Evolutionary conservation across 2,797 vertebrate genomes (phyloP), one percentile per base, ranked within the genome.

Genomic region (Cirrhinus mrigala): DNA sequence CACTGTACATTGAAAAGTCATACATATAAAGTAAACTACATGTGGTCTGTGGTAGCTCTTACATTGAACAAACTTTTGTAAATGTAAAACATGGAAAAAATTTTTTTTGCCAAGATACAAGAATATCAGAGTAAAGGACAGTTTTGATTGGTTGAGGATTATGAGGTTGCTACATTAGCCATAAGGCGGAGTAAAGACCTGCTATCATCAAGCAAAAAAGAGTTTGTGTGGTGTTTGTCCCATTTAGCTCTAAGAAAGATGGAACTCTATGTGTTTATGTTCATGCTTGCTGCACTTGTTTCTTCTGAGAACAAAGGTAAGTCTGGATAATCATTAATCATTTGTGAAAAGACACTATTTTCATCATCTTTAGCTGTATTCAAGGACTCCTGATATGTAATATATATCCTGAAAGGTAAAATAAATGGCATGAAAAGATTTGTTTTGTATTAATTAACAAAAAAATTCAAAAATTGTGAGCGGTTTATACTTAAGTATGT

Each of bases 121-220:
- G 6, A 62, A 40, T 44, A 62, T 79, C 76, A 60, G 22, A 6
- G 0, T 2, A 1, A 18, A 6, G 18, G 3, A 60, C 0, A 3
- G 4, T 60, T 79, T 64, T 60, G 76, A 79, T 79, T 79, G 76
- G 76, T 27, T 62, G 6, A 40, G 14, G 40, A 24, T 60, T 18
- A 40, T 76, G 50, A 76, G 18, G 1, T 14, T 27, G 15, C 20
- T 8, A 24, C 24, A 24, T 54, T 12, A 44, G 14, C 5, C 58
- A 40, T 12, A 27, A 44, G 76, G 37, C 6, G 76, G 54, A 64
- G 76, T 64, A 37, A 44, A n/a, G 3, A 16, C 7, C 22, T 46
- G 16, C 16, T 54, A 12, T 75, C 48, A 12, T 46, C 6, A 46
- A 46, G 46, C 14, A 24, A 48, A 62, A 56, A 3, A 40, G 22